Evolutionary conservation across 1,140 invertebrate genomes (phyloP), one percentile per base, ranked within the genome.

Genomic region (Tetramorium simillimum): DNA sequence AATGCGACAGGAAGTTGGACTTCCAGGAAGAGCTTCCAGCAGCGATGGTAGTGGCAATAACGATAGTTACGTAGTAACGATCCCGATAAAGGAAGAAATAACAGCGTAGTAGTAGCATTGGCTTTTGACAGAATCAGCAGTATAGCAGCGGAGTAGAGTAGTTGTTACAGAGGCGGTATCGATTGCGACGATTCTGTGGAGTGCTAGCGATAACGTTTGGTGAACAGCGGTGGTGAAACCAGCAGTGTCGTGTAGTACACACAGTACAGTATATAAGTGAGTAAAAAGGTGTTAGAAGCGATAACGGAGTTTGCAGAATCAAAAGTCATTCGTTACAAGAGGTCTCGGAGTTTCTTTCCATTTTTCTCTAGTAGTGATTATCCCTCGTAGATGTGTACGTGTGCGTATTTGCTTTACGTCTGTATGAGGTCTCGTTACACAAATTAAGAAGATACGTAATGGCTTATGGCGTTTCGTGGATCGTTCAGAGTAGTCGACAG

Each of bases 101-200:
- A 75, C 40, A 33, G 77, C 43, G 43, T 77, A 37, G 53, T 62
- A 86, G 40, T 85, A 18, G 33, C 43, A 86, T 37, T 60, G 78
- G 24, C 33, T 81, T 53, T 80, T 82, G 78, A 33, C 40, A 82
- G 51, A 69, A 40, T 60, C 56, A 51, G 21, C 46, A 33, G 12
- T 65, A 86, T 58, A 87, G 81, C 76, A 82, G 81, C 73, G 75
- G 33, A 33, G 56, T 46, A 60, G 72, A 75, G 3, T 53, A 56
- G 62, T 60, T 80, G 63, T 85, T 73, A 75, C 82, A 76, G 62
- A 58, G 86, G 62, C 53, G 72, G 33, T 51, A 63, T 51, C 46
- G 67, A 62, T 85, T 63, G 65, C 46, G 85, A 69, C 78, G 78
- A 63, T 60, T 89, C 81, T 84, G 37, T 67, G 6, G n/a, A 49